A percentile compares a stretch with the other conserved stretches of the same genome.
phyloP scores from a whole-genome alignment of 2,113 vertebrate genomes.

The Gymnocephalus cernua region DNA sequence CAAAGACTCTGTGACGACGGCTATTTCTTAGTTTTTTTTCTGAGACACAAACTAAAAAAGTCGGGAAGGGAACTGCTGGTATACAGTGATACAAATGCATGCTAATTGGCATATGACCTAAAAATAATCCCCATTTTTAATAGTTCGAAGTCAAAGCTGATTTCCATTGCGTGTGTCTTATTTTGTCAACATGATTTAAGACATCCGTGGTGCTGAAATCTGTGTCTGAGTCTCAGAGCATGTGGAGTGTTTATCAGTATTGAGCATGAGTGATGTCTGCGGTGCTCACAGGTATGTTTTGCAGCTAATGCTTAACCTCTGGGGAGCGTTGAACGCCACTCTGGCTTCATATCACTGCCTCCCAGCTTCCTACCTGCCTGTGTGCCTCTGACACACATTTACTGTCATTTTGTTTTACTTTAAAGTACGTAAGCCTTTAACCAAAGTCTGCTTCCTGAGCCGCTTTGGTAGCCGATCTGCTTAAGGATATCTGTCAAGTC shows the following conservation, averaged over 20 bases:
- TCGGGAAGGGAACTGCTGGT: neutral
- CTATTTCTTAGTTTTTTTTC: neutral
- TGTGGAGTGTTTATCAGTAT: constrained; percentile 33
- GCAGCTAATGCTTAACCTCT: constrained; percentile 13
- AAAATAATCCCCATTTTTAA: neutral
- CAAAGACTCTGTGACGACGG: neutral
- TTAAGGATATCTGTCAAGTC: constrained; percentile 58
- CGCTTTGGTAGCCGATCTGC: constrained; percentile 63
- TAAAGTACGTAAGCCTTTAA: constrained; percentile 27
- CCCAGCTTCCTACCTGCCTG: constrained; percentile 11
- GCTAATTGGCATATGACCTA: constrained; percentile 6
- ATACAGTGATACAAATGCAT: neutral
- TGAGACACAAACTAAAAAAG: neutral
- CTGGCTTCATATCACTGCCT: constrained; percentile 28
- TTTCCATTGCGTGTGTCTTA: neutral
- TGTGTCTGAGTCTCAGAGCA: neutral
- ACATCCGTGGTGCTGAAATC: neutral
- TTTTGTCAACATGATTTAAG: constrained; percentile 11
- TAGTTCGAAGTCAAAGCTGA: constrained; percentile 22
- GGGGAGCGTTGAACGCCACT: constrained; percentile 4
- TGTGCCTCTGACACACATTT: constrained; percentile 49
- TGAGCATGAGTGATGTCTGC: constrained; percentile 22
- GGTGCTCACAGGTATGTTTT: constrained; percentile 17
- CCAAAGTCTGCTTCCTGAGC: constrained; percentile 33
- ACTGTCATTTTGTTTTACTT: constrained; percentile 36